Conservation (phyloP, 2,113 vertebrate species). For the Vanacampus margaritifer region DNA sequence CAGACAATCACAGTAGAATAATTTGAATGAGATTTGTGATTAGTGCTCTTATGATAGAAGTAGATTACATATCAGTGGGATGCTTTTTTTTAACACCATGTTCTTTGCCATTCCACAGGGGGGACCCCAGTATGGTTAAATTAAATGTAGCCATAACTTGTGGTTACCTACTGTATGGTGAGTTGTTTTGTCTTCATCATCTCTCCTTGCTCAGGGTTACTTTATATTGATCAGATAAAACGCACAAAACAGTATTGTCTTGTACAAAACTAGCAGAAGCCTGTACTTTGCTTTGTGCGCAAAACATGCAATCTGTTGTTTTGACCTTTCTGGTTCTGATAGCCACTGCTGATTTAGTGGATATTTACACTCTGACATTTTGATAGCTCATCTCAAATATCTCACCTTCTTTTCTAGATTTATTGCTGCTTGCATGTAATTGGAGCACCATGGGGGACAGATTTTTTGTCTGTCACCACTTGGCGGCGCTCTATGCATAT, state of each 20-base stretch:
- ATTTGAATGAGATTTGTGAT: conserved; percentile 3
- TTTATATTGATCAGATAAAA: background rate
- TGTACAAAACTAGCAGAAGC: background rate
- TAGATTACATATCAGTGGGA: conserved; percentile 3
- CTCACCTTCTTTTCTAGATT: conserved; percentile 55
- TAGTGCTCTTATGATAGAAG: background rate
- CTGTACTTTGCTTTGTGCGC: background rate
- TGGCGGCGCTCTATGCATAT: conserved; percentile 81
- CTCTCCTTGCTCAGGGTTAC: background rate
- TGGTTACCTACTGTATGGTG: conserved; percentile 80
- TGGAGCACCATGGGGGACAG: conserved; percentile 80
- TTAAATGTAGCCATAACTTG: conserved; percentile 80
- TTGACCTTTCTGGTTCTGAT: background rate
- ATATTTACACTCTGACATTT: background rate
- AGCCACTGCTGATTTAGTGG: background rate
- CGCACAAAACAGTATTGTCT: background rate
- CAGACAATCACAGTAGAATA: conserved; percentile 8
- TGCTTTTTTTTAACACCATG: conserved; percentile 5
- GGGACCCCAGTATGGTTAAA: conserved; percentile 79
- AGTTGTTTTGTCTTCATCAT: conserved; percentile 12
- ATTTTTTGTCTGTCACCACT: conserved; percentile 80
- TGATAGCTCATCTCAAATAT: background rate
- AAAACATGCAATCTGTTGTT: background rate
- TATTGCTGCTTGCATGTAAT: conserved; percentile 75
- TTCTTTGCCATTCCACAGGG: conserved; percentile 68